These are phyloP conservation scores for Lapara coniferarum DNA, from an alignment of 2,888 invertebrate species.

Conservation along the genomic window DNA sequence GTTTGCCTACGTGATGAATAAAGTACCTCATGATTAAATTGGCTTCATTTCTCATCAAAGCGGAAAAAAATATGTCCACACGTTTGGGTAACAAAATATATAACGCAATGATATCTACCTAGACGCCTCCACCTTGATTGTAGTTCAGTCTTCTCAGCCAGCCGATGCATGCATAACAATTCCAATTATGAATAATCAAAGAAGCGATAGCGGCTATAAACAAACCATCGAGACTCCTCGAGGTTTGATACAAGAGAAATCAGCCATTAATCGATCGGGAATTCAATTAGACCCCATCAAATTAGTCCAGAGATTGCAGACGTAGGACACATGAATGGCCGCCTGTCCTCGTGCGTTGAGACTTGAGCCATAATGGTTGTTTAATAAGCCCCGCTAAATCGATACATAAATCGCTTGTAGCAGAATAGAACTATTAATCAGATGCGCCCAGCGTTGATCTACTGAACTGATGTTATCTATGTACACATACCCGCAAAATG, in stretches of 20 bases:
- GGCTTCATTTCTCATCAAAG: no score
- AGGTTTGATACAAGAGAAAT: background rate
- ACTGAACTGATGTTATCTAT: slow-evolving; percentile 21
- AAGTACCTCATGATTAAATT: no score
- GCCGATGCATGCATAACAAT: no score
- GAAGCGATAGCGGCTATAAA: no score
- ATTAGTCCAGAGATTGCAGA: slow-evolving; percentile 36
- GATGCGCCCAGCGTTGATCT: slow-evolving; percentile 28
- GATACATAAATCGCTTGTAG: slow-evolving; percentile 65
- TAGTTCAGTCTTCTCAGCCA: no score
- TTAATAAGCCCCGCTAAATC: slow-evolving; percentile 61
- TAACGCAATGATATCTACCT: no score
- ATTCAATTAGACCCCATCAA: slow-evolving; percentile 36
- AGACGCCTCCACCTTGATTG: no score
- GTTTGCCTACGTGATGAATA: no score
- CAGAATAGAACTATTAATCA: slow-evolving; percentile 71
- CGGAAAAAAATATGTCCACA: no score
- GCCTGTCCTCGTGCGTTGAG: slow-evolving; percentile 49
- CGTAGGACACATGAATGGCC: slow-evolving; percentile 49
- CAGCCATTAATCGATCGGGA: slow-evolving; percentile 27
- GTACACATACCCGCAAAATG: slow-evolving; percentile 4
- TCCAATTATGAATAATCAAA: no score
- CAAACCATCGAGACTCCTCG: background rate
- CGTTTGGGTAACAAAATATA: no score
- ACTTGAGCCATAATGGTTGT: slow-evolving; percentile 56